A percentile compares a stretch with the other conserved stretches of the same genome.
These are phyloP conservation scores for Amphiura filiformis DNA, from an alignment of 35 echinoderm and acorn worm species.

Conservation along the genomic window DNA sequence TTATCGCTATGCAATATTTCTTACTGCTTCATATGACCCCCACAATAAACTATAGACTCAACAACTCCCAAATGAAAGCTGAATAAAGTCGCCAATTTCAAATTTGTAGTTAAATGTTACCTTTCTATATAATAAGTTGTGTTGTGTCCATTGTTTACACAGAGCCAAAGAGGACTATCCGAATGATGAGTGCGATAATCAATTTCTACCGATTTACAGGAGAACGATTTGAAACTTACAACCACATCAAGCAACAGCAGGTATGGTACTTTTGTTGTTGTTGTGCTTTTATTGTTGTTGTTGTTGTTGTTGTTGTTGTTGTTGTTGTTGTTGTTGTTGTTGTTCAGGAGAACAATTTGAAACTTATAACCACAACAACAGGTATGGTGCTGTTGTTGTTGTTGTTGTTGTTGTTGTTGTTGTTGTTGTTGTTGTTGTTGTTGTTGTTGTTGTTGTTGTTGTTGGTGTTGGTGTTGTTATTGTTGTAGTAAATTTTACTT, in stretches of 20 bases:
- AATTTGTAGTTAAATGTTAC: background rate
- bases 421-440: no score
- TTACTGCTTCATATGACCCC: background rate
- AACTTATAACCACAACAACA: background rate
- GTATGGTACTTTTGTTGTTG: no score
- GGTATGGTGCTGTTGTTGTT: background rate
- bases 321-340: conserved; percentile 42
- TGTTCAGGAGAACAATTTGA: background rate
- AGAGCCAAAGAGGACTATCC: conserved; percentile 84
- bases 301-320: no score
- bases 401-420: no score
- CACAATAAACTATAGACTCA: no score
- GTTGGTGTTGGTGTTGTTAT: no score
- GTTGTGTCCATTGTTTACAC: conserved; percentile 25
- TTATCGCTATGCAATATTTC: background rate
- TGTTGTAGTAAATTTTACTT: no score
- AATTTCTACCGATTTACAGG: conserved; percentile 76
- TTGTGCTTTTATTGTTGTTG: no score
- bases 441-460: no score
- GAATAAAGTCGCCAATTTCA: no score
- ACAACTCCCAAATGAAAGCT: no score
- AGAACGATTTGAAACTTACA: conserved; percentile 43
- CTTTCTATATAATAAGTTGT: background rate
- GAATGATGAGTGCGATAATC: conserved; percentile 79
- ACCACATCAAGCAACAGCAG: conserved; percentile 30